Evolutionary conservation across 1,140 invertebrate genomes (phyloP).

Genomic region (Carcinoscorpius rotundicauda): DNA sequence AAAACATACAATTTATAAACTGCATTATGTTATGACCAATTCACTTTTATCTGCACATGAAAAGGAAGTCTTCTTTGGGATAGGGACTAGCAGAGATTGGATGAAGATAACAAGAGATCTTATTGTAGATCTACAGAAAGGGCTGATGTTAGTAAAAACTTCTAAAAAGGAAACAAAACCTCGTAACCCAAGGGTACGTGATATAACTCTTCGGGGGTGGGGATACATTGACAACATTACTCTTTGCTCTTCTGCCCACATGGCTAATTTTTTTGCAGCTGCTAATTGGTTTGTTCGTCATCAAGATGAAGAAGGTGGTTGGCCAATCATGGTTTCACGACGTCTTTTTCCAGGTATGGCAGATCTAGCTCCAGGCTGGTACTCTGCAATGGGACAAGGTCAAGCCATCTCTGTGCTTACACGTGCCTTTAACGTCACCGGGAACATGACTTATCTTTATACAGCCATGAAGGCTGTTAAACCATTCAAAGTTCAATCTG

Average conservation of each 20-base stretch:
- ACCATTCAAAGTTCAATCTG: conserved; percentile 58
- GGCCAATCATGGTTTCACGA: conserved; percentile 73
- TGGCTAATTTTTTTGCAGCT: conserved; percentile 79
- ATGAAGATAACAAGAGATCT: conserved; percentile 71
- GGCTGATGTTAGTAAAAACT: conserved; percentile 44
- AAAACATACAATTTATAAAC: conserved; percentile 55
- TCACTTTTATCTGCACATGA: conserved; percentile 55
- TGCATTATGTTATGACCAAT: conserved; percentile 70
- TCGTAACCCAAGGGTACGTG: conserved; percentile 36
- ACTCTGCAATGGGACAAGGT: conserved; percentile 96
- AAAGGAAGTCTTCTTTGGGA: conserved; percentile 72
- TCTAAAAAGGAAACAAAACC: conserved; percentile 49
- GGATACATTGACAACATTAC: conserved; percentile 71
- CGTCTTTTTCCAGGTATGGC: conserved; percentile 56
- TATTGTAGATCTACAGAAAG: conserved; percentile 81
- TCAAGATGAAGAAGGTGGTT: conserved; percentile 76
- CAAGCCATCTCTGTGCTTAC: conserved; percentile 88
- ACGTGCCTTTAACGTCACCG: conserved; percentile 71
- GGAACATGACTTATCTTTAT: conserved; percentile 59
- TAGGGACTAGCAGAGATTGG: conserved; percentile 59
- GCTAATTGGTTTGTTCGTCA: conserved; percentile 83
- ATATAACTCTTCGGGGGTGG: conserved; percentile 55
- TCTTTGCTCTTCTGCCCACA: conserved; percentile 66
- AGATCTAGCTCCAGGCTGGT: conserved; percentile 75
- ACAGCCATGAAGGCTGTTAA: conserved; percentile 64